These are phyloP conservation scores for Galeopterus variegatus DNA, from an alignment of 2,113 vertebrate genomes.

Conservation along the genomic window DNA sequence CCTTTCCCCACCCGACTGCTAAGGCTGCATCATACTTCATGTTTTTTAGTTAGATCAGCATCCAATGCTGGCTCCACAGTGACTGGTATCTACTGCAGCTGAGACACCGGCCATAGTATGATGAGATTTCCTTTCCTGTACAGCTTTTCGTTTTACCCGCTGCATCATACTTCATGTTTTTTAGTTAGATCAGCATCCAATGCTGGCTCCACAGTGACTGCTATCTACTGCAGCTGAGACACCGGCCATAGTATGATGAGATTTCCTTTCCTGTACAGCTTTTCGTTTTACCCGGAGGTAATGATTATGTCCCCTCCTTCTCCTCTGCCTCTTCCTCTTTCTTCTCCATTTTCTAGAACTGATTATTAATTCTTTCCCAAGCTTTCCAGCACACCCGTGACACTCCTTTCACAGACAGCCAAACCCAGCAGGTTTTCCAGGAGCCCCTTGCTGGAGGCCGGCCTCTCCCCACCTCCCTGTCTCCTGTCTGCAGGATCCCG, in stretches of 20 bases:
- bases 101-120: rapidly evolving
- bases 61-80: not conserved
- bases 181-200: too few species aligned
- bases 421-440: not conserved
- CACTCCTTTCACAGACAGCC: rapidly evolving
- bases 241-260: rapidly evolving
- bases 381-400: not conserved
- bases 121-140: not conserved
- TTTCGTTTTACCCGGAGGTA: not conserved
- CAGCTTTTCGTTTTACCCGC: not conserved
- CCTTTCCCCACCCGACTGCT: too few species aligned
- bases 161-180: not conserved
- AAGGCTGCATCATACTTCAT: too few species aligned
- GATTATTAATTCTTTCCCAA: not conserved
- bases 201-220: not conserved
- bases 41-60: not conserved
- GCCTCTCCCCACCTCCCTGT: not conserved
- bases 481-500: not conserved
- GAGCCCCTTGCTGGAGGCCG: too few species aligned
- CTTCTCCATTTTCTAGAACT: too few species aligned
- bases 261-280: not conserved
- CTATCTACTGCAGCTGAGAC: rapidly evolving
- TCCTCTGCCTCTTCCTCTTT: too few species aligned
- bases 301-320: rapidly evolving
- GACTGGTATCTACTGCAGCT: rapidly evolving